These are phyloP conservation scores for Dryomyza anilis DNA, from an alignment of 2,888 invertebrate species.

Conservation along the genomic window DNA sequence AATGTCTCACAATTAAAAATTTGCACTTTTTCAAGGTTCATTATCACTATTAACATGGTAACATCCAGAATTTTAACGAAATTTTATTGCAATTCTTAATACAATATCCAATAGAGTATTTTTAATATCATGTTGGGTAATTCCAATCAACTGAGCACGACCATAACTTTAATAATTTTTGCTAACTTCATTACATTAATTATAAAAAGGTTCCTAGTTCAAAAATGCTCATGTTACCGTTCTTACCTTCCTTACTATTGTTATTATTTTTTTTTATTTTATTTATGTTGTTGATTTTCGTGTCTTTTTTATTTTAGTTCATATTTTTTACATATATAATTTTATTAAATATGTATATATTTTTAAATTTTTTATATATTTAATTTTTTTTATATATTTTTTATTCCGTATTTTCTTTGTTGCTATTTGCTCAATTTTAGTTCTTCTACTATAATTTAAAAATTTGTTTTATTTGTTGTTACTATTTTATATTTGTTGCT, in stretches of 20 bases:
- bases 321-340: constrained; percentile 18
- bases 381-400: constrained; percentile 4
- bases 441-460: constrained; percentile 18
- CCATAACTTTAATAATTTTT: too few relatives aligned
- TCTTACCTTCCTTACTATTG: background rate
- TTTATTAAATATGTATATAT: too few relatives aligned
- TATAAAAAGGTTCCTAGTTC: too few relatives aligned
- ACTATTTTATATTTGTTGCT: background rate
- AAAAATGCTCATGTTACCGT: background rate
- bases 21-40: too few relatives aligned
- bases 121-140: too few relatives aligned
- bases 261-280: background rate
- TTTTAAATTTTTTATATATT: constrained; percentile 5
- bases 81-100: too few relatives aligned
- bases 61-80: too few relatives aligned
- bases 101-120: too few relatives aligned
- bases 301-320: background rate
- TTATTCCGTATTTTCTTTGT: constrained; percentile 4
- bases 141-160: too few relatives aligned
- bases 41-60: too few relatives aligned
- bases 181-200: too few relatives aligned
- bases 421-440: constrained; percentile 20
- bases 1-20: too few relatives aligned
- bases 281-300: constrained; percentile 20
- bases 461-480: background rate